These are phyloP conservation scores for Empis stercorea DNA, from an alignment of 2,888 invertebrate species.

Conservation along the genomic window DNA sequence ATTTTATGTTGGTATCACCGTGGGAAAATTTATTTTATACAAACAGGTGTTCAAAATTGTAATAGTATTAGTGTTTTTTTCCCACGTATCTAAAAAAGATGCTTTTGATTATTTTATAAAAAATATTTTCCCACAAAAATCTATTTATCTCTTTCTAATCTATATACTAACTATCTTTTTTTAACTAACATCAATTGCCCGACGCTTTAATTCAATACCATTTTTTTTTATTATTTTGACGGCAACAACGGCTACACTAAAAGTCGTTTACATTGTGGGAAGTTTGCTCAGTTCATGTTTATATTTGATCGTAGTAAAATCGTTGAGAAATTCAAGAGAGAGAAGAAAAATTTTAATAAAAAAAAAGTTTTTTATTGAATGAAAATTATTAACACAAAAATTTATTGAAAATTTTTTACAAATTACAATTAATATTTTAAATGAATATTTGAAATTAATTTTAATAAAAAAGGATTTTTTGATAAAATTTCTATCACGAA, in stretches of 20 bases:
- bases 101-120: too few relatives aligned
- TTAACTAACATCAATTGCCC: too few relatives aligned
- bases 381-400: too few relatives aligned
- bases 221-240: too few relatives aligned
- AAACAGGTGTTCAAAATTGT: not conserved
- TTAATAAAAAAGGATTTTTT: not conserved
- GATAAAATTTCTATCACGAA: too few relatives aligned
- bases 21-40: not conserved
- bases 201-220: too few relatives aligned
- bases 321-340: not conserved
- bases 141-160: too few relatives aligned
- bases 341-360: not conserved
- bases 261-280: slow-evolving; percentile 21
- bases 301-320: slow-evolving; percentile 18
- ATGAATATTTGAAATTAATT: not conserved
- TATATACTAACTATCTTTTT: too few relatives aligned
- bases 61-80: not conserved
- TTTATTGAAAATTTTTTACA: not conserved
- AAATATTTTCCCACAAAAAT: too few relatives aligned
- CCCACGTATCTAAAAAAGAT: too few relatives aligned
- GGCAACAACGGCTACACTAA: slow-evolving; percentile 14
- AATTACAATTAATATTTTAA: not conserved
- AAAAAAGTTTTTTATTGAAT: not conserved
- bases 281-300: slow-evolving; percentile 24
- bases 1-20: not conserved